Conservation (phyloP, 1,140 invertebrate species). For the Campoletis sonorensis region DNA sequence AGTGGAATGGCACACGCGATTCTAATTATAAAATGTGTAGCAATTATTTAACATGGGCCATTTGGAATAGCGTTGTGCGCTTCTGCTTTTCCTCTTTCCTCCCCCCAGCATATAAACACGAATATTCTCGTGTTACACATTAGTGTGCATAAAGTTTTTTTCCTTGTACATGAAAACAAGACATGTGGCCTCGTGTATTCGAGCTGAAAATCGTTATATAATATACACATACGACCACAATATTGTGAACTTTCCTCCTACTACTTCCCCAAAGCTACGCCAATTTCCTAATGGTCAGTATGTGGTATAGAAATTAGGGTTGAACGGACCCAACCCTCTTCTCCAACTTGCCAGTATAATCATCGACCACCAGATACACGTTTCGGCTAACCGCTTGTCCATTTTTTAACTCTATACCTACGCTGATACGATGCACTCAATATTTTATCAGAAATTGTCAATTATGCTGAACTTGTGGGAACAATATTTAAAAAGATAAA, state of each 20-base stretch:
- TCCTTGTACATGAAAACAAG: not conserved
- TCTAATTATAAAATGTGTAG: constrained; percentile 57
- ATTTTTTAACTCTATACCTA: not conserved
- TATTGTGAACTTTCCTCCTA: constrained; percentile 15
- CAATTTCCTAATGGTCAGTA: constrained; percentile 52
- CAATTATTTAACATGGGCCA: constrained; percentile 51
- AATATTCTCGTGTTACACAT: not conserved
- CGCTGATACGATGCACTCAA: too few relatives aligned
- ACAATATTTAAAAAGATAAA: too few relatives aligned
- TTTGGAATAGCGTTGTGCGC: constrained; percentile 15
- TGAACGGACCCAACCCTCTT: not conserved
- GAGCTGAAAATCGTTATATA: constrained; percentile 43
- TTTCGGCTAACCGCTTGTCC: not conserved
- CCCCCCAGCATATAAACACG: not conserved
- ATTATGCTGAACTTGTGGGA: too few relatives aligned
- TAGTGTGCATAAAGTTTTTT: constrained; percentile 21
- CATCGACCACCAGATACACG: constrained; percentile 11
- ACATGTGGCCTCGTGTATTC: constrained; percentile 31
- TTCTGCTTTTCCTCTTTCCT: constrained; percentile 1
- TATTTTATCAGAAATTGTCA: too few relatives aligned
- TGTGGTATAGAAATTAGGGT: constrained; percentile 19
- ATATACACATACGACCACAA: not conserved
- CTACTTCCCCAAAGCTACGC: not conserved
- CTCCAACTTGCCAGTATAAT: not conserved
- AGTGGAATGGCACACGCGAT: constrained; percentile 36